Evolutionary conservation across 2,888 invertebrate genomes (phyloP).

Genomic region (Eupithecia insigniata): DNA sequence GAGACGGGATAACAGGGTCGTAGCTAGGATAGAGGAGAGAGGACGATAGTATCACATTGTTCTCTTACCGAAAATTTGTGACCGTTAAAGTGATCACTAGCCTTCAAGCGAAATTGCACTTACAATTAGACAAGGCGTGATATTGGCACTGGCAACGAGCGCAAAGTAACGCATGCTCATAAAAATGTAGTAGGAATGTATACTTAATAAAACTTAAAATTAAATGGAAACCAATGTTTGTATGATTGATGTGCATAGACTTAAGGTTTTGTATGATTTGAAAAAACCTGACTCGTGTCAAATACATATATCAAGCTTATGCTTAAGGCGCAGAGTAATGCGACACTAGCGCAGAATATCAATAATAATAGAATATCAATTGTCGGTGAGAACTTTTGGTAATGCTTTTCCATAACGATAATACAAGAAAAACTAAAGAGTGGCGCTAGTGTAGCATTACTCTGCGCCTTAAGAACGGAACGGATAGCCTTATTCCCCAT

Average conservation of each 20-base stretch:
- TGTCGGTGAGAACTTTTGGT: too few relatives aligned
- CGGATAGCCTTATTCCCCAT: too few relatives aligned
- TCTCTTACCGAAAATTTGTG: background rate
- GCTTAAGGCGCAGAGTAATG: too few relatives aligned
- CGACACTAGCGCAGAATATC: too few relatives aligned
- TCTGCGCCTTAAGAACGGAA: too few relatives aligned
- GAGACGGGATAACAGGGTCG: constrained; percentile 27
- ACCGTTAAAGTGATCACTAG: background rate
- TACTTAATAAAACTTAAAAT: background rate
- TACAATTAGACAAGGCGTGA: too few relatives aligned
- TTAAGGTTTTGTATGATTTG: background rate
- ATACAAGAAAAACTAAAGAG: too few relatives aligned
- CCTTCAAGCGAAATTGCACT: background rate
- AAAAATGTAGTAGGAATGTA: background rate
- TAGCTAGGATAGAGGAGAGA: background rate
- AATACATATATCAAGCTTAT: background rate
- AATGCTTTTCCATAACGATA: too few relatives aligned
- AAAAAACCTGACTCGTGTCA: background rate
- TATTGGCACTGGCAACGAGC: too few relatives aligned
- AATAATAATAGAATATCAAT: too few relatives aligned
- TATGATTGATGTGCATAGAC: background rate
- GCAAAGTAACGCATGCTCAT: background rate
- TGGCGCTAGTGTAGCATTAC: too few relatives aligned
- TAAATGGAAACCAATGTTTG: background rate
- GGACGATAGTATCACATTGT: background rate